A percentile compares a stretch with the other conserved stretches of the same genome.
Conservation (phyloP, 1,140 invertebrate species). For the Telenomus remus region DNA sequence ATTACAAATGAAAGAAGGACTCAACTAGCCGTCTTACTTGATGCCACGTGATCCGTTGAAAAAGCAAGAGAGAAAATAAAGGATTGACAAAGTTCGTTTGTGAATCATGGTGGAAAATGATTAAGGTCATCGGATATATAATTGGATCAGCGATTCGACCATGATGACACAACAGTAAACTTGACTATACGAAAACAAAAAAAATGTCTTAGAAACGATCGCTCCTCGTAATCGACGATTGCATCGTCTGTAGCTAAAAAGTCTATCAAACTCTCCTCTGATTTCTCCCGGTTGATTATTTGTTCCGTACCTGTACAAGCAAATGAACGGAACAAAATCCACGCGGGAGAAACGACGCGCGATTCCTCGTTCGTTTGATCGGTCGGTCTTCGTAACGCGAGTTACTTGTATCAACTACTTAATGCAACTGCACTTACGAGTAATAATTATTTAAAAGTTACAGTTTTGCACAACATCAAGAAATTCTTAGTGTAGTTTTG, state of each 20-base stretch:
- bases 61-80: not conserved
- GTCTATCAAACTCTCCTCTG: conserved; percentile 53
- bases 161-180: not conserved
- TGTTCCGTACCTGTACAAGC: conserved; percentile 7
- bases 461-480: conserved; percentile 72
- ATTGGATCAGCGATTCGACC: no score
- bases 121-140: no score
- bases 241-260: conserved; percentile 34
- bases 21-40: not conserved
- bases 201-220: conserved; percentile 19
- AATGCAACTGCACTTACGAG: conserved; percentile 68
- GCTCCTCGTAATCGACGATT: conserved; percentile 22
- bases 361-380: conserved; percentile 17
- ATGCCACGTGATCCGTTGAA: not conserved
- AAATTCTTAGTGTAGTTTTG: conserved; percentile 63
- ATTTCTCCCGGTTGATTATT: conserved; percentile 16
- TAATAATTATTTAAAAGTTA: conserved; percentile 67
- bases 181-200: not conserved
- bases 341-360: conserved; percentile 26
- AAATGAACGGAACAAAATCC: conserved; percentile 18
- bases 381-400: conserved; percentile 24
- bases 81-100: no score
- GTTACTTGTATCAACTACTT: conserved; percentile 60
- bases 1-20: not conserved
- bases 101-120: no score